Evolutionary conservation across 2,888 invertebrate species (phyloP), one percentile per base, ranked within the genome.

Genomic region (Hydraecia micacea): DNA sequence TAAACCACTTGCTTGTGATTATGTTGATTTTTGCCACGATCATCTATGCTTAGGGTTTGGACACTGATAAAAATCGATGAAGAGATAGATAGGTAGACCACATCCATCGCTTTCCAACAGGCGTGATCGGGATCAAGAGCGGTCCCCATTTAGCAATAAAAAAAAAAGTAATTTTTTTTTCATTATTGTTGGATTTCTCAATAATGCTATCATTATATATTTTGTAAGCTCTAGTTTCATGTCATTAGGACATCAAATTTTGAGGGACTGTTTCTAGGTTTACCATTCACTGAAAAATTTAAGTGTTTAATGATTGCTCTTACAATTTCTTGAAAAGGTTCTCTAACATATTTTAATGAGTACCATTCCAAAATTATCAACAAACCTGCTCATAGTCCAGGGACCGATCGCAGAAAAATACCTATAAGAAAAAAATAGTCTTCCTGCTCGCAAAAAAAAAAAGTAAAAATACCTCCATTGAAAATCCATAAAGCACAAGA

Each of bases 1-100:
- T 88, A 65, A 88, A 86, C 76, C 60, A 77, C 36, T 87, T 82
- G 76, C 11, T 83, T 71, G 75, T 84, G 80, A 81, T 82, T 87
- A 88, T 88, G 80, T 63, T 81, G 79, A 87, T 88, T 80, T 78
- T 79, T 81, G 42, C 69, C 80, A 73, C 52, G 65, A 39, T 73
- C 77, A 65, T 68, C 75, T 32, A 77, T 62, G 32, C 42, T 86
- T 75, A 87, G 79, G 87, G 68, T 72, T n/a, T 49, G 78, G 46
- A 36, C 72, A 85, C 25, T 69, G 68, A n/a, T 58, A 68, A 8
- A 7, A 2, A 21, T 63, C 63, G 11, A 25, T 63, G 36, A 63
- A 25, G 36, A 25, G n/a, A n/a, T n/a, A n/a, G n/a, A n/a, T n/a
- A n/a, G n/a, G n/a, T n/a, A n/a, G n/a, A n/a, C n/a, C n/a, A n/a